A percentile compares a stretch with the other conserved stretches of the same genome.
These are phyloP conservation scores for Pristionchus entomophagus DNA, from an alignment of 2,888 invertebrate species.

Conservation along the genomic window DNA sequence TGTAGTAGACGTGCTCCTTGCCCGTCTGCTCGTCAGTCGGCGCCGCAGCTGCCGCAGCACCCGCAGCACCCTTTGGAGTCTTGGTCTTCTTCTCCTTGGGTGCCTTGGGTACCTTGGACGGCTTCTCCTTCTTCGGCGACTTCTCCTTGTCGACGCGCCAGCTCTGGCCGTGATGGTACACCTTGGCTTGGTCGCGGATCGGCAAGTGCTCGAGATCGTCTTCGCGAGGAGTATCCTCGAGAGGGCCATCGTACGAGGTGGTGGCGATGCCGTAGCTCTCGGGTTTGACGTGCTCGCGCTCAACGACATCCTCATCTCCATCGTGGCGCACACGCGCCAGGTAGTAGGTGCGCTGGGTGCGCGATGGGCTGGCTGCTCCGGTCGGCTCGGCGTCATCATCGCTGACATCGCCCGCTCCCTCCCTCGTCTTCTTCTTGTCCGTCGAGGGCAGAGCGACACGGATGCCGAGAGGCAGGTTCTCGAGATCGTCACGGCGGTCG, in stretches of 20 bases:
- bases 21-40: not conserved
- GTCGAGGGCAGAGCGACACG: constrained; percentile 23
- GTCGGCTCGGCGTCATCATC: constrained; percentile 4
- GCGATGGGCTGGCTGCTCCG: constrained; percentile 27
- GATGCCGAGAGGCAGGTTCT: constrained; percentile 38
- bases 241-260: constrained; percentile 6
- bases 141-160: constrained; percentile 38
- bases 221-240: constrained; percentile 36
- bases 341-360: constrained; percentile 13
- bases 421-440: not conserved
- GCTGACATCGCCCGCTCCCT: not conserved
- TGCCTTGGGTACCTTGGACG: not conserved
- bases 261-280: constrained; percentile 8
- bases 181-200: not conserved
- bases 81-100: constrained; percentile 30
- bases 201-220: constrained; percentile 33
- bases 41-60: no score
- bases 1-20: constrained; percentile 24
- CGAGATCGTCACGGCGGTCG: constrained; percentile 40
- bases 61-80: not conserved
- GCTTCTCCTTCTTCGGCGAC: constrained; percentile 24
- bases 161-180: constrained; percentile 31
- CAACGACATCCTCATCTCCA: constrained; percentile 26
- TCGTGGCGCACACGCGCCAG: constrained; percentile 2
- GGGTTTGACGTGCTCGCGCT: constrained; percentile 1